phyloP scores from a whole-genome alignment of 2,797 vertebrate genomes.

The Steatocranus sp. region DNA sequence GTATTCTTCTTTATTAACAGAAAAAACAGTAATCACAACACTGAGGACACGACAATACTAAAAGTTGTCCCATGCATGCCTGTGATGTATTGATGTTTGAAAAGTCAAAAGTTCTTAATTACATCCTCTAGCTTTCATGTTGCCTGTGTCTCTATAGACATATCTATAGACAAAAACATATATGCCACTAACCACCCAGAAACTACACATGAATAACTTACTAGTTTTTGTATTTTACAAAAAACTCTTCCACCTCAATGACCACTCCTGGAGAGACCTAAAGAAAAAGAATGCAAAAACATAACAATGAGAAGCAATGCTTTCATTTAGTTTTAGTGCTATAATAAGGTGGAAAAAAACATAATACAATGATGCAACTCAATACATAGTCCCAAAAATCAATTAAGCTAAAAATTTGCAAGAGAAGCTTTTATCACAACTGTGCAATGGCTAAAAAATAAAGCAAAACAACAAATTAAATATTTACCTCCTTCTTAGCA shows the following conservation, averaged over 20 bases:
- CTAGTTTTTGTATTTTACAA: constrained; percentile 99
- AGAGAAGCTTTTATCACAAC: background rate
- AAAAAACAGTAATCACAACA: background rate
- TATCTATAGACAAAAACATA: background rate
- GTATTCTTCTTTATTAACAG: background rate
- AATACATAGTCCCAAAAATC: background rate
- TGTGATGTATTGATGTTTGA: background rate
- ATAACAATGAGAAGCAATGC: background rate
- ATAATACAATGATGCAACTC: background rate
- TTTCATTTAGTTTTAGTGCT: background rate
- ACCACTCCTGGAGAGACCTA: constrained; percentile 87
- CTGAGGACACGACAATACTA: background rate
- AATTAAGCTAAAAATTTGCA: background rate
- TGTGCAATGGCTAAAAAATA: background rate
- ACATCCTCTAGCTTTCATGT: background rate
- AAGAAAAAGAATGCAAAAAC: background rate
- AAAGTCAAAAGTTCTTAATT: background rate
- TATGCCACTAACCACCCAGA: background rate
- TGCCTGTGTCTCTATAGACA: background rate
- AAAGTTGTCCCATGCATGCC: background rate
- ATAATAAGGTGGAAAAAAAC: accelerated
- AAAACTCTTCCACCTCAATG: constrained; percentile 94
- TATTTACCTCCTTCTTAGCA: constrained; percentile 88
- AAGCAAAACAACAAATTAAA: background rate
- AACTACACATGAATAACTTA: constrained; percentile 69